Percentiles rank a stretch among this genome's conserved stretches.
These are phyloP conservation scores for Prosopocoilus inquinatus DNA, from an alignment of 2,888 invertebrate genomes.

Conservation along the genomic window DNA sequence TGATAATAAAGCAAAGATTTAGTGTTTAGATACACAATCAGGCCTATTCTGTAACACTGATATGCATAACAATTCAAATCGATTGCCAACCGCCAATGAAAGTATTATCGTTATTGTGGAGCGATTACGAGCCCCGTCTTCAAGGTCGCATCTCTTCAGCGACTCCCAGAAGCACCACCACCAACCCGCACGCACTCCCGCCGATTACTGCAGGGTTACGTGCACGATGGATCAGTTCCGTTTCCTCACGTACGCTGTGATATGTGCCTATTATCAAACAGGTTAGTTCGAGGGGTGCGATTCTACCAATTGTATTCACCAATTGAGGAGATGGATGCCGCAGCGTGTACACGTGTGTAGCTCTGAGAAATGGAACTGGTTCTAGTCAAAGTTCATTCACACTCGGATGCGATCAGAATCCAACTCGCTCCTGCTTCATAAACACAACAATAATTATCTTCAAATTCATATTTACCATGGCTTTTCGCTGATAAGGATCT, in stretches of 20 bases:
- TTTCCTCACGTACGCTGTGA: no score
- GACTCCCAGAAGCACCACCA: not conserved
- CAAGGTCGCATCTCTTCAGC: conserved; percentile 18
- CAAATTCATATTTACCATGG: conserved; percentile 38
- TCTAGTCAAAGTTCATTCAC: conserved; percentile 47
- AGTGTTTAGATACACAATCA: no score
- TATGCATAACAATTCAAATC: no score
- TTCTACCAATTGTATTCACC: conserved; percentile 24
- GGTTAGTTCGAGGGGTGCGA: conserved; percentile 7
- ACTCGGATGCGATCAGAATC: conserved; percentile 38
- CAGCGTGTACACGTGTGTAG: conserved; percentile 18
- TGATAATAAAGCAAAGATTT: no score
- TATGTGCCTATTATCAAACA: not conserved
- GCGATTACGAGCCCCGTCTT: conserved; percentile 17
- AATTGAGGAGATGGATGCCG: conserved; percentile 28
- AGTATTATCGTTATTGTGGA: conserved; percentile 12
- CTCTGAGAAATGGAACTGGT: conserved; percentile 44
- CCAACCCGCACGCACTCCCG: not conserved
- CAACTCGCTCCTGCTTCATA: conserved; percentile 34
- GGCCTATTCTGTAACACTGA: no score
- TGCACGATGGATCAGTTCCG: no score
- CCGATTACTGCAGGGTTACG: no score
- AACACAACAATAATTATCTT: conserved; percentile 40
- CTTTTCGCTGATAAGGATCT: not conserved
- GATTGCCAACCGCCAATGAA: no score